phyloP scores from a whole-genome alignment of 2,888 invertebrate genomes.

The Metellina segmentata region DNA sequence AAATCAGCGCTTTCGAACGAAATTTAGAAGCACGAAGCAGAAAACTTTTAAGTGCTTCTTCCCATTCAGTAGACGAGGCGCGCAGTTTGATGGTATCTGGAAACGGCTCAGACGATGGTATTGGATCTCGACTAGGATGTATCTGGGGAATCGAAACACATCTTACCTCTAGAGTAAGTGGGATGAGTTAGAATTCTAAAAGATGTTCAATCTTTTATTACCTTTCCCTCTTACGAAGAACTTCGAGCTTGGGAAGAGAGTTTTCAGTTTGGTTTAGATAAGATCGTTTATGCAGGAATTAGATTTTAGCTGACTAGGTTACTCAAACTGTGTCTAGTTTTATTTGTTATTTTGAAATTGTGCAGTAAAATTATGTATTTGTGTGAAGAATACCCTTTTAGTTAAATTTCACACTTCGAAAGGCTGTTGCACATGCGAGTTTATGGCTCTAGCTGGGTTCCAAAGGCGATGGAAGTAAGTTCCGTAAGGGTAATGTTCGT shows the following conservation, averaged over 20 bases:
- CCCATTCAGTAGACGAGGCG: not conserved
- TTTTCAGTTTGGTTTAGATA: too few species aligned
- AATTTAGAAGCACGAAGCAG: not conserved
- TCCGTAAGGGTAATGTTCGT: too few species aligned
- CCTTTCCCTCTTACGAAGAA: not conserved
- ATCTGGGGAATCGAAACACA: not conserved
- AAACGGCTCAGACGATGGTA: not conserved
- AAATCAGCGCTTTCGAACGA: not conserved
- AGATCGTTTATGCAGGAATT: too few species aligned
- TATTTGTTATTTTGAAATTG: too few species aligned
- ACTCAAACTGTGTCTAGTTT: too few species aligned
- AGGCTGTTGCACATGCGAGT: too few species aligned
- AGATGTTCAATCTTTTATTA: not conserved
- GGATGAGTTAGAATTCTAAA: not conserved
- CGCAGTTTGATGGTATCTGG: not conserved
- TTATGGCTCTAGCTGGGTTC: too few species aligned
- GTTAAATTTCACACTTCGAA: too few species aligned
- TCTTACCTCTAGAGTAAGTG: not conserved
- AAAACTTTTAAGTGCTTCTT: constrained; percentile 9
- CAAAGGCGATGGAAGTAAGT: too few species aligned
- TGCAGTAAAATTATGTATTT: too few species aligned
- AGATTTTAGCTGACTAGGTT: too few species aligned
- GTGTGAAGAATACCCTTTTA: too few species aligned
- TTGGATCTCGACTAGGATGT: not conserved
- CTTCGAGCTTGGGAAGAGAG: not conserved